A percentile compares a stretch with the other conserved stretches of the same genome.
Evolutionary conservation across 1,140 invertebrate species (phyloP).

Genomic region (Drosophila aff.): DNA sequence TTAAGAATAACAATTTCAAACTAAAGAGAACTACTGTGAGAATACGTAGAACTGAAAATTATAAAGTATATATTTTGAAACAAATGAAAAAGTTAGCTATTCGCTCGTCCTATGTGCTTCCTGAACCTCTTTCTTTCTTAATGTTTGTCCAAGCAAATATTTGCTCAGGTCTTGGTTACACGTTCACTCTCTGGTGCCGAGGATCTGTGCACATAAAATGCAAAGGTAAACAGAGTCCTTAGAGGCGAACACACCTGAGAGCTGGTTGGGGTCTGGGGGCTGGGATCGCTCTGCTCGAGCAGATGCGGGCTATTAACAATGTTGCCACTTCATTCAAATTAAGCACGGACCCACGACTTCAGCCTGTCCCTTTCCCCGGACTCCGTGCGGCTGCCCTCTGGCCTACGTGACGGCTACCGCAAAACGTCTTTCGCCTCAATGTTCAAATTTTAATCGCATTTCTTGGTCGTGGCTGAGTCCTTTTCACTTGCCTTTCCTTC

Average conservation of each 20-base stretch:
- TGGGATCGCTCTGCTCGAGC: constrained; percentile 1
- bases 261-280: constrained; percentile 15
- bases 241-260: constrained; percentile 19
- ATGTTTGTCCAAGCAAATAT: constrained; percentile 25
- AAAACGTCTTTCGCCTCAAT: constrained; percentile 68
- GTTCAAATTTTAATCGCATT: constrained; percentile 81
- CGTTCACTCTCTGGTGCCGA: constrained; percentile 13
- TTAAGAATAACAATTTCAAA: neutral
- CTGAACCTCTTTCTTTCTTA: neutral
- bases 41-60: neutral
- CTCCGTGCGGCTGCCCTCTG: neutral
- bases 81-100: neutral
- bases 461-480: constrained; percentile 61
- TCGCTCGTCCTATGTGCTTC: neutral
- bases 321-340: constrained; percentile 82
- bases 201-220: constrained; percentile 56
- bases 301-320: constrained; percentile 66
- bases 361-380: neutral
- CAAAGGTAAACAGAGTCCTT: constrained; percentile 72
- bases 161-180: constrained; percentile 20
- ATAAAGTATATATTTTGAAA: too few relatives aligned
- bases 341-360: constrained; percentile 48
- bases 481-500: constrained; percentile 47
- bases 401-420: constrained; percentile 59
- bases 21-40: neutral